phyloP scores from a whole-genome alignment of 2,797 vertebrate species.

The Protonibea diacanthus region DNA sequence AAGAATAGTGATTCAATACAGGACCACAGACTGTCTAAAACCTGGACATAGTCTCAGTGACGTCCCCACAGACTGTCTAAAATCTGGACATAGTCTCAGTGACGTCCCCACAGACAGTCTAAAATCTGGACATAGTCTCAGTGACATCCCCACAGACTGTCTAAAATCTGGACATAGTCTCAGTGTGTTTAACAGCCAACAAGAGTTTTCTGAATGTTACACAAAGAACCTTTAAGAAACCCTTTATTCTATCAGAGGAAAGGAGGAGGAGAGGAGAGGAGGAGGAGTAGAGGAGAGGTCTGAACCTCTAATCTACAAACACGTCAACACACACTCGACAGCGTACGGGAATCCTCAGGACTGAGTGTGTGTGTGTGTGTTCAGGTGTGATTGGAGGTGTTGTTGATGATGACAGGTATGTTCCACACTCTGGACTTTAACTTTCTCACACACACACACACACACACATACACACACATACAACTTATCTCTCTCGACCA shows the following conservation, averaged over 20 bases:
- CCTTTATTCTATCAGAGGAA: slow-evolving; percentile 6
- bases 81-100: too few species aligned
- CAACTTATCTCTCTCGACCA: slow-evolving; percentile 51
- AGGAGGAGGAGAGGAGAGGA: background rate
- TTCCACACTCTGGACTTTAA: too few species aligned
- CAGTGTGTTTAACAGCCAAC: too few species aligned
- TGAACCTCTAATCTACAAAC: slow-evolving; percentile 55
- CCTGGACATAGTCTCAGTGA: too few species aligned
- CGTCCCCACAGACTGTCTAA: too few species aligned
- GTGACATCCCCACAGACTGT: too few species aligned
- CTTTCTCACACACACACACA: background rate
- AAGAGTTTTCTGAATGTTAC: too few species aligned
- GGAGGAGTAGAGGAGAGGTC: slow-evolving; percentile 11
- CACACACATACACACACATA: background rate
- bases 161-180: too few species aligned
- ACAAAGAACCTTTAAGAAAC: background rate
- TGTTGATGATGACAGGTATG: too few species aligned
- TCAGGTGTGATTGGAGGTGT: too few species aligned
- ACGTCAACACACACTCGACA: slow-evolving; percentile 60
- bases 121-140: too few species aligned
- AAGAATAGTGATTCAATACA: background rate
- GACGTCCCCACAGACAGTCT: too few species aligned
- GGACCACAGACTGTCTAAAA: background rate
- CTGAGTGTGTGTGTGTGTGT: background rate
- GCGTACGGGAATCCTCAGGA: background rate